Conservation (phyloP, 2,888 invertebrate genomes). For the Sialis lutaria region DNA sequence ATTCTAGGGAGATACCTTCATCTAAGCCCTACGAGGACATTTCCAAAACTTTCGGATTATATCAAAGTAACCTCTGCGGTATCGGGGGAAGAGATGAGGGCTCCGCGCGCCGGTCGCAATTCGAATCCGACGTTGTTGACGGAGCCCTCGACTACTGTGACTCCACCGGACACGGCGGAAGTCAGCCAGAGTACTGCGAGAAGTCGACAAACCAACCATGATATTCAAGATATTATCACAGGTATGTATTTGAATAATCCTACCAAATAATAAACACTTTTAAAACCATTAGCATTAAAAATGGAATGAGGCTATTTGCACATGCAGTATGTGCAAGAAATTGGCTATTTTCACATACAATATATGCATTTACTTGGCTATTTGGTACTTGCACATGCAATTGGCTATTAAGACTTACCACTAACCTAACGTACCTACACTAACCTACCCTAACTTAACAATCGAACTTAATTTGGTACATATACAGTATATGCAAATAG, state of each 20-base stretch:
- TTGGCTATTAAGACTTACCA: no score
- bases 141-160: slow-evolving; percentile 36
- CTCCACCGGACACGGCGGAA: slow-evolving; percentile 18
- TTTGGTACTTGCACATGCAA: no score
- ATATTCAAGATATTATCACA: slow-evolving; percentile 80
- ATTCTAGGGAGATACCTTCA: slow-evolving; percentile 16
- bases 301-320: no score
- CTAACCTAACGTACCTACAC: no score
- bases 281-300: no score
- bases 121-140: slow-evolving; percentile 44
- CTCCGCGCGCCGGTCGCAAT: slow-evolving; percentile 49
- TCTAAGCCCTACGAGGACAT: slow-evolving; percentile 38
- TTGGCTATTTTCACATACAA: no score
- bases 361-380: no score
- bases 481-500: no score
- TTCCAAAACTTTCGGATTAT: slow-evolving; percentile 11
- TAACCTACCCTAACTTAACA: no score
- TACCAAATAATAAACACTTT: no score
- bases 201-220: slow-evolving; percentile 45
- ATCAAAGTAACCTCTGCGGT: neutral
- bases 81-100: slow-evolving; percentile 63
- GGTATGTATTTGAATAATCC: neutral
- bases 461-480: no score
- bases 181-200: slow-evolving; percentile 29
- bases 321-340: no score